These are phyloP conservation scores for Netelia virgata DNA, from an alignment of 2,888 invertebrate genomes.

Conservation along the genomic window DNA sequence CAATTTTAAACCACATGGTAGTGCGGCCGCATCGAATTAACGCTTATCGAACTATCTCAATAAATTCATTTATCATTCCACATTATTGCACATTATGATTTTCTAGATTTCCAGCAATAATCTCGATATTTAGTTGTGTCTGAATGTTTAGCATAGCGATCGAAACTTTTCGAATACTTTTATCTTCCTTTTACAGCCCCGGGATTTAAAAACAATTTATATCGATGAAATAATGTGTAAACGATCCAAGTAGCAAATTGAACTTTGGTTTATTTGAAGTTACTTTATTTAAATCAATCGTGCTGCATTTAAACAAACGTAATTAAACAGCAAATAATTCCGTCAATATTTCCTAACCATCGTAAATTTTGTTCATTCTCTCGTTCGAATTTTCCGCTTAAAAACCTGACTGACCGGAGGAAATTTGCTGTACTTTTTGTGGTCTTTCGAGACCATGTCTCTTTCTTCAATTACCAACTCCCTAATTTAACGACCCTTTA, in stretches of 20 bases:
- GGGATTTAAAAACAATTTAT: not conserved
- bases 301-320: not conserved
- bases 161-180: not conserved
- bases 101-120: not conserved
- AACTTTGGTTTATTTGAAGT: not conserved
- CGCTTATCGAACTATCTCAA: not conserved
- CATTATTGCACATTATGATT: not conserved
- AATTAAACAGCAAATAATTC: no score
- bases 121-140: constrained; percentile 8
- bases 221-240: not conserved
- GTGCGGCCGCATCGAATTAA: not conserved
- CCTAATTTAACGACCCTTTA: not conserved
- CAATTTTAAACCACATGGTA: not conserved
- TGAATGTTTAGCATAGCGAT: not conserved
- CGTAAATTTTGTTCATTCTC: not conserved
- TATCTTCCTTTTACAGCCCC: not conserved
- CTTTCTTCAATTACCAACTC: not conserved
- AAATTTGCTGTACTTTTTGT: not conserved
- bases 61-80: not conserved
- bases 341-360: not conserved
- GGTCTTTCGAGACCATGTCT: not conserved
- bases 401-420: not conserved
- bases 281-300: not conserved
- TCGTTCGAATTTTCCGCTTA: not conserved
- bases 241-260: not conserved